These are phyloP conservation scores for Stegophylla sp. DNA, from an alignment of 2,888 invertebrate genomes.

Conservation along the genomic window DNA sequence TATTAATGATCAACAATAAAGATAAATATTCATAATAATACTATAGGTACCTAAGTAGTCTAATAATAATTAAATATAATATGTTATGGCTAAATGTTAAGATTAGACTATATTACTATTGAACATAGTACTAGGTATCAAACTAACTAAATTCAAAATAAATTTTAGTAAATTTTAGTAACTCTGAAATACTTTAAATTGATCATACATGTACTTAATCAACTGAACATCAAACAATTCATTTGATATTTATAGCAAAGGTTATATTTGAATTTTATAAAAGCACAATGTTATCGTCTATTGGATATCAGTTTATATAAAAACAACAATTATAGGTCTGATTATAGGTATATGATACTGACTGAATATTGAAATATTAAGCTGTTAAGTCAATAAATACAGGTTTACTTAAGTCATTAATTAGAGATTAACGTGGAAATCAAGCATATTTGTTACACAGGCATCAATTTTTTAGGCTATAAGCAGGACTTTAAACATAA, in stretches of 20 bases:
- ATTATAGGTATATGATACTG: too few relatives aligned
- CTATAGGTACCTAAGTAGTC: neutral
- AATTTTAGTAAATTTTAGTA: neutral
- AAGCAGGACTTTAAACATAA: too few relatives aligned
- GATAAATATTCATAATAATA: neutral
- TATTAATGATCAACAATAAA: neutral
- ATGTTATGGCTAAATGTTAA: too few relatives aligned
- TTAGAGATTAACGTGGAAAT: too few relatives aligned
- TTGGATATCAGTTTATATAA: slow-evolving; percentile 20
- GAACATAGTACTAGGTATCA: neutral
- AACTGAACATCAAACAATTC: neutral
- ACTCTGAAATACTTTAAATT: neutral
- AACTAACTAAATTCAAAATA: neutral
- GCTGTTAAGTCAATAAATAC: too few relatives aligned
- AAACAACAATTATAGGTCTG: neutral
- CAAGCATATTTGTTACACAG: too few relatives aligned
- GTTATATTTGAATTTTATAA: slow-evolving; percentile 11
- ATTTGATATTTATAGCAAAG: neutral
- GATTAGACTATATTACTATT: neutral
- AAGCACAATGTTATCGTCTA: neutral
- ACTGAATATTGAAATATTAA: too few relatives aligned
- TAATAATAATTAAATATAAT: slow-evolving; percentile 3
- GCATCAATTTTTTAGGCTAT: too few relatives aligned
- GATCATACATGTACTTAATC: neutral
- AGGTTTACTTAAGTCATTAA: too few relatives aligned